These are phyloP conservation scores for Garrulus glandarius DNA, from an alignment of 2,797 vertebrate species.

Conservation along the genomic window DNA sequence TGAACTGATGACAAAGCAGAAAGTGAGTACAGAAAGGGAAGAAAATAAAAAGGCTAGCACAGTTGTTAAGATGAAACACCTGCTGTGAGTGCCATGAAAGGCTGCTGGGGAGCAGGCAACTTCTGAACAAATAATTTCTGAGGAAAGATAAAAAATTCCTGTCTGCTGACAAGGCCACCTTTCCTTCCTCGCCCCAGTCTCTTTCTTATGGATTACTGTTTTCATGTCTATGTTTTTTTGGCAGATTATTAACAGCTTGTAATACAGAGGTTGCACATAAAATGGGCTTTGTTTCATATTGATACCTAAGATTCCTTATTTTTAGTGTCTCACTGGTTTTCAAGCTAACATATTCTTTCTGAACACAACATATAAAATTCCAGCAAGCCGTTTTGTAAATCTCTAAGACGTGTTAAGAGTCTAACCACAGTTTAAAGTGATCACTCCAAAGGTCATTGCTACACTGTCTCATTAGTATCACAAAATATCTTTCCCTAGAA, in stretches of 20 bases:
- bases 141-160: background rate
- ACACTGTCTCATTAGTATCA: background rate
- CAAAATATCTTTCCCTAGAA: background rate
- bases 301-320: background rate
- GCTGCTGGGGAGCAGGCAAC: background rate
- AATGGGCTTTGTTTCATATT: background rate
- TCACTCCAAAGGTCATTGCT: background rate
- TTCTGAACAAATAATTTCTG: conserved; percentile 16
- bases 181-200: background rate
- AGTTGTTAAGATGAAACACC: conserved; percentile 35
- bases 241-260: background rate
- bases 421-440: background rate
- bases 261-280: background rate
- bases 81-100: conserved; percentile 1
- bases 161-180: background rate
- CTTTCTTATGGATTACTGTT: background rate
- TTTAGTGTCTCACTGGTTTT: background rate
- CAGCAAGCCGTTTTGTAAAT: conserved; percentile 17
- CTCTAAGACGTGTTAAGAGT: background rate
- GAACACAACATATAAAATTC: background rate
- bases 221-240: background rate
- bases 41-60: conserved; percentile 21
- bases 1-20: conserved; percentile 42
- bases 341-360: background rate
- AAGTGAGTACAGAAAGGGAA: background rate